Evolutionary conservation across 2,113 vertebrate genomes (phyloP).

Genomic region (Mungos mungo): DNA sequence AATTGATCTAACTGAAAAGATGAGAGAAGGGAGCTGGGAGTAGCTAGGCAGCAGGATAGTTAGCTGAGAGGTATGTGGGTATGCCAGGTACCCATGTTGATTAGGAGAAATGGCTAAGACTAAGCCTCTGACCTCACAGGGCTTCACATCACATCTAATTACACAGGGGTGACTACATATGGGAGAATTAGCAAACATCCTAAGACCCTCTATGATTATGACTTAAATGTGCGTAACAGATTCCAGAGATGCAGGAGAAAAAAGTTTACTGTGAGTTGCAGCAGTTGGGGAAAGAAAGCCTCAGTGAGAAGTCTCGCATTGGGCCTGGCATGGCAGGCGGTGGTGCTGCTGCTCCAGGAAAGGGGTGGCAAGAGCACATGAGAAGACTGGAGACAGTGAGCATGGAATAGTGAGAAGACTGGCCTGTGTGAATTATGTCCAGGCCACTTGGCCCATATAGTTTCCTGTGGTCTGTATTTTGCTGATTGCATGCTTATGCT

Average conservation of each 20-base stretch:
- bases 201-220: neutral
- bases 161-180: neutral
- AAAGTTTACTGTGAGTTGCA: neutral
- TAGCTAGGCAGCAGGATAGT: neutral
- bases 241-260: neutral
- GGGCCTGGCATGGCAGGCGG: neutral
- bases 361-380: neutral
- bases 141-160: neutral
- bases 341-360: neutral
- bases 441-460: neutral
- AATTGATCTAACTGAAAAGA: neutral
- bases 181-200: neutral
- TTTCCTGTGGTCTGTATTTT: neutral
- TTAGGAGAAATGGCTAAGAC: neutral
- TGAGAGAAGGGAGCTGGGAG: neutral
- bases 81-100: neutral
- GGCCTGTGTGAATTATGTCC: neutral
- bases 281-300: neutral
- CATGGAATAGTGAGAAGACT: neutral
- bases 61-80: neutral
- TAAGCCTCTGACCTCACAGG: neutral
- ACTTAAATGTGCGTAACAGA: neutral
- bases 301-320: neutral
- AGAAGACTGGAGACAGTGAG: neutral
- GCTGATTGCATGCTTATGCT: neutral